A percentile compares a stretch with the other conserved stretches of the same genome.
phyloP scores from a whole-genome alignment of 2,113 vertebrate genomes.

The Sceloporus undulatus region DNA sequence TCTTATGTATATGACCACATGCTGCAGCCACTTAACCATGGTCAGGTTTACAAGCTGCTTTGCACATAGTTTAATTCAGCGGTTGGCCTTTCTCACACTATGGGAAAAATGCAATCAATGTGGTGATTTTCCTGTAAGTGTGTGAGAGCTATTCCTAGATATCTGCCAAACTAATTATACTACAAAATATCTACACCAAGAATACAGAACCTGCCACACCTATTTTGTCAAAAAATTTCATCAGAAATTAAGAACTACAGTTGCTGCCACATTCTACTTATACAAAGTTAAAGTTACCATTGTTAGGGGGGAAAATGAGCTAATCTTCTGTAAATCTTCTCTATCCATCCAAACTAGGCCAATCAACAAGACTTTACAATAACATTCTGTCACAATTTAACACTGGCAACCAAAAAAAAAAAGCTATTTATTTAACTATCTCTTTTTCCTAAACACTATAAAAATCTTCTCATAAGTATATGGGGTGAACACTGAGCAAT shows the following conservation, averaged over 20 bases:
- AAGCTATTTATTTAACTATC: background rate
- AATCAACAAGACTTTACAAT: too few relatives aligned
- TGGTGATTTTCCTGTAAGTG: background rate
- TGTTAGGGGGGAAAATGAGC: background rate
- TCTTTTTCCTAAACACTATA: constrained; percentile 45
- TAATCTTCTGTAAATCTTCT: background rate
- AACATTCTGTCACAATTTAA: constrained; percentile 2
- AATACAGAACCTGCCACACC: background rate
- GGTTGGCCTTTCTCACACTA: background rate
- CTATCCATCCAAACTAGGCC: background rate
- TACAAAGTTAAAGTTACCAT: background rate
- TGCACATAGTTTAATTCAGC: background rate
- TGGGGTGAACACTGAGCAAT: constrained; percentile 49
- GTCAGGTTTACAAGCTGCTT: background rate
- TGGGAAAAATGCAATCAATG: background rate
- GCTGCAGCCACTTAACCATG: background rate
- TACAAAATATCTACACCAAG: background rate
- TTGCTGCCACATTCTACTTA: background rate
- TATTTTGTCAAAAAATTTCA: constrained; percentile 22
- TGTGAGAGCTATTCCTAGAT: background rate
- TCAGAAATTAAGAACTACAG: background rate
- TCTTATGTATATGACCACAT: background rate
- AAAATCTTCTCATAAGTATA: constrained; percentile 40
- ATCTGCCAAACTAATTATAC: background rate
- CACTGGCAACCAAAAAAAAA: background rate